phyloP scores from a whole-genome alignment of 2,797 vertebrate species.

The Pelodytes ibericus region DNA sequence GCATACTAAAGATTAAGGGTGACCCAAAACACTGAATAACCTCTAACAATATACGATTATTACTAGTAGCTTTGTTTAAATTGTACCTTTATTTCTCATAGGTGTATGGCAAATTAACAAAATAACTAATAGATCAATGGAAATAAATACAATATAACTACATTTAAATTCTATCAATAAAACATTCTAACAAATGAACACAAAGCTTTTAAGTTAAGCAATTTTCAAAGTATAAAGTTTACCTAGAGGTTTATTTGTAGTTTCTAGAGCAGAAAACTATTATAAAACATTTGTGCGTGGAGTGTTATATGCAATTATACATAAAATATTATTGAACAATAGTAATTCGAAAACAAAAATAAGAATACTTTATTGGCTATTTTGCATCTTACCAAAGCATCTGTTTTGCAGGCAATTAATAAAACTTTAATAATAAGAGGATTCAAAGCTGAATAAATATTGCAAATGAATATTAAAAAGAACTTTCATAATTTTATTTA shows the following conservation, averaged over 20 bases:
- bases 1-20: no score
- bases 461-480: background rate
- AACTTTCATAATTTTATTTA: background rate
- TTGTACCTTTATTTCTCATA: no score
- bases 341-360: background rate
- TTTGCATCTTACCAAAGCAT: background rate
- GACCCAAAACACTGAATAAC: no score
- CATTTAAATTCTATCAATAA: no score
- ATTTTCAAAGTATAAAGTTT: background rate
- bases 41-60: no score
- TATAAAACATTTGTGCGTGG: background rate
- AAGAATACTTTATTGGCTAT: background rate
- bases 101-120: no score
- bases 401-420: background rate
- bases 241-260: background rate
- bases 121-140: no score
- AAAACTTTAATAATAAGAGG: background rate
- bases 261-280: background rate
- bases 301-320: background rate
- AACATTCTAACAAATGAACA: no score
- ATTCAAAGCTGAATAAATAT: slow-evolving; percentile 1
- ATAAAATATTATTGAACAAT: background rate
- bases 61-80: no score
- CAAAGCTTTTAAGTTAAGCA: no score
- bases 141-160: no score